These are phyloP conservation scores for Tenthredo scrophulariae DNA, from an alignment of 2,888 invertebrate genomes.

Conservation along the genomic window DNA sequence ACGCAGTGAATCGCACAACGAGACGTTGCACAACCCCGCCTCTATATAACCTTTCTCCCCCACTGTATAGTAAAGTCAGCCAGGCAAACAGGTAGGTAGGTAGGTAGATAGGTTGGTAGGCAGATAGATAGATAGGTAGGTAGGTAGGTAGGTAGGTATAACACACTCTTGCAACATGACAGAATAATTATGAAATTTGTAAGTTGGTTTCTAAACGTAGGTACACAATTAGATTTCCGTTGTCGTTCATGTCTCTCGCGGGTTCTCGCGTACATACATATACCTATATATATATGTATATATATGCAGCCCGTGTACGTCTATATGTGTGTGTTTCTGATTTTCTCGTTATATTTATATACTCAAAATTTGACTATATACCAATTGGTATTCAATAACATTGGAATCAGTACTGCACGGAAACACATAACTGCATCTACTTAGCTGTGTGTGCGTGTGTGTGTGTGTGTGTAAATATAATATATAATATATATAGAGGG, in stretches of 20 bases:
- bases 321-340: not conserved
- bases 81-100: slow-evolving; percentile 57
- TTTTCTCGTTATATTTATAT: slow-evolving; percentile 3
- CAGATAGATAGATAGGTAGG: slow-evolving; percentile 55
- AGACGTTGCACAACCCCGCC: slow-evolving; percentile 74
- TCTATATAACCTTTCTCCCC: slow-evolving; percentile 75
- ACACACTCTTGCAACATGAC: slow-evolving; percentile 74
- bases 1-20: slow-evolving; percentile 65
- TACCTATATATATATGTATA: not conserved
- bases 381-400: not conserved
- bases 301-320: not conserved
- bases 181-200: slow-evolving; percentile 78
- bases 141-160: slow-evolving; percentile 57
- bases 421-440: not conserved
- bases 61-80: slow-evolving; percentile 58
- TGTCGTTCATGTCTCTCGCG: slow-evolving; percentile 14
- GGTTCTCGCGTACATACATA: not conserved
- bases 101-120: slow-evolving; percentile 7
- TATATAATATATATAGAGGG: not conserved
- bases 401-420: not conserved
- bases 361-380: not conserved
- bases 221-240: slow-evolving; percentile 59
- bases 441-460: not conserved
- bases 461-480: not conserved
- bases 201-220: slow-evolving; percentile 73